Evolutionary conservation across 2,113 vertebrate genomes (phyloP).

Genomic region (Potamarius usumacintae): DNA sequence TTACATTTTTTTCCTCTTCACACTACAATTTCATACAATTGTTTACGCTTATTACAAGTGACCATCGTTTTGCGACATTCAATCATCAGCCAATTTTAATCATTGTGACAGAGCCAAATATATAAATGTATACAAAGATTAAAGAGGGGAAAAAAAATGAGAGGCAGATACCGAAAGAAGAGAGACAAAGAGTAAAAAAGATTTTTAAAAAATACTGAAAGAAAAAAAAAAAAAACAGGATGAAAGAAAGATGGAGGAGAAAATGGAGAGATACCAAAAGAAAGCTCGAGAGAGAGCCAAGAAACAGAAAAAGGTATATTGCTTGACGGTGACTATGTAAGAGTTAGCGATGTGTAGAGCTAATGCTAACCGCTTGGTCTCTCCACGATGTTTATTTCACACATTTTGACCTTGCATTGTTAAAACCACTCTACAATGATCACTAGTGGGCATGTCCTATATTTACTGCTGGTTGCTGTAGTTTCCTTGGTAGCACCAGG

Average conservation of each 20-base stretch:
- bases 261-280: neutral
- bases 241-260: neutral
- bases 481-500: neutral
- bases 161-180: neutral
- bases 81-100: neutral
- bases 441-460: neutral
- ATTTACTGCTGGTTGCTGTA: neutral
- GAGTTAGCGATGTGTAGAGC: neutral
- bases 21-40: too few relatives aligned
- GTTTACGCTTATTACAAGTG: too few relatives aligned
- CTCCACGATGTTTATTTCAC: neutral
- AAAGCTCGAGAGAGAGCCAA: neutral
- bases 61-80: neutral
- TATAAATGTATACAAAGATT: neutral
- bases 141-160: neutral
- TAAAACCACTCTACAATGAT: neutral
- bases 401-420: neutral
- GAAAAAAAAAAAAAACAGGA: neutral
- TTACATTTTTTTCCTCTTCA: neutral
- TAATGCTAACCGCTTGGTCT: neutral
- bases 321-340: neutral
- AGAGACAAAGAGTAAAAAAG: neutral
- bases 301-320: neutral
- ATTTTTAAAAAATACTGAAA: neutral
- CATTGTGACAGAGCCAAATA: neutral